Evolutionary conservation across 92 coral and sea anemone genomes (phyloP).

Genomic region (Epizoanthus fatuus): DNA sequence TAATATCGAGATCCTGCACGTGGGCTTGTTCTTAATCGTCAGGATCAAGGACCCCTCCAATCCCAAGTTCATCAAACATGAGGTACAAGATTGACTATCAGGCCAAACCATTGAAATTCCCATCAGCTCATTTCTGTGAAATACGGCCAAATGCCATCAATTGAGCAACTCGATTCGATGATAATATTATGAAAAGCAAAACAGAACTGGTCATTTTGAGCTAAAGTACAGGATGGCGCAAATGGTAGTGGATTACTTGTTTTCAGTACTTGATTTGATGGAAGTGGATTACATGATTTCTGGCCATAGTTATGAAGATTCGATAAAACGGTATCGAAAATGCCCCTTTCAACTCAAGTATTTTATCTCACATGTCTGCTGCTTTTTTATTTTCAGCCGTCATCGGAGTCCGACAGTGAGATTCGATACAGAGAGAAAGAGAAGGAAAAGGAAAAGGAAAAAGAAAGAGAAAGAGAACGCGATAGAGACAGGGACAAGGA

Average conservation of each 20-base stretch:
- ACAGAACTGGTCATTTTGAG: no score
- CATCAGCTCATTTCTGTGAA: no score
- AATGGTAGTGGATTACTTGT: no score
- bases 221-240: no score
- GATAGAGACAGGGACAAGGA: slow-evolving; percentile 66
- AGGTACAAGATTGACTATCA: slow-evolving; percentile 51
- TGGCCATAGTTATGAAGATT: no score
- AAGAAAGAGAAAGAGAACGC: slow-evolving; percentile 60
- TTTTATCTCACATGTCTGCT: no score
- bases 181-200: not conserved
- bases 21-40: slow-evolving; percentile 85
- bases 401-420: slow-evolving; percentile 92
- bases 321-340: no score
- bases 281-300: no score
- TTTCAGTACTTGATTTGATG: no score
- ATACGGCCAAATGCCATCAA: no score
- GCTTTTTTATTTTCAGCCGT: slow-evolving; percentile 67
- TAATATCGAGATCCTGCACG: slow-evolving; percentile 77
- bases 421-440: slow-evolving; percentile 86
- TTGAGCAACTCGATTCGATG: no score
- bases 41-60: slow-evolving; percentile 69
- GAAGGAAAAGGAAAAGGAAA: slow-evolving; percentile 64
- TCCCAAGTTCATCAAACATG: slow-evolving; percentile 77
- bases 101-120: no score
- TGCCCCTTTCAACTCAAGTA: not conserved